These are phyloP conservation scores for Bombus breviceps DNA, from an alignment of 1,140 invertebrate species.

Conservation along the genomic window DNA sequence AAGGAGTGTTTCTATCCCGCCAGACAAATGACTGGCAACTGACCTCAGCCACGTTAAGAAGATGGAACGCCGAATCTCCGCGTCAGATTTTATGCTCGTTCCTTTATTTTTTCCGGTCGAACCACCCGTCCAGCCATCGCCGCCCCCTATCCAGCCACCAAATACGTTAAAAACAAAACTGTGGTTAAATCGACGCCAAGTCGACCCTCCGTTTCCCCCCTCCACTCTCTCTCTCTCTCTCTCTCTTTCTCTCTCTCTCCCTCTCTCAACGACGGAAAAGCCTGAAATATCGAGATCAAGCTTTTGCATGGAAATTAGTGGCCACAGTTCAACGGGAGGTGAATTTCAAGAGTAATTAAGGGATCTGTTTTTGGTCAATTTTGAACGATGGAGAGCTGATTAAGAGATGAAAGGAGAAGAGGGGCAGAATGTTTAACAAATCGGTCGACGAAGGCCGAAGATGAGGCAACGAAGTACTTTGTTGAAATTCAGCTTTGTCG, in stretches of 20 bases:
- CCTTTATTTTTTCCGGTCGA: background rate
- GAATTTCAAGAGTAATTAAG: slow-evolving; percentile 6
- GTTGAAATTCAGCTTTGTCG: no score
- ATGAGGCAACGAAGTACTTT: no score
- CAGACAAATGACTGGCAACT: slow-evolving; percentile 66
- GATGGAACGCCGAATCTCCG: slow-evolving; percentile 61
- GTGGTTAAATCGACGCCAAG: slow-evolving; percentile 46
- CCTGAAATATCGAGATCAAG: background rate
- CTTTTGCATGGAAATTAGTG: slow-evolving; percentile 1
- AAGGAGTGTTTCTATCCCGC: slow-evolving; percentile 46
- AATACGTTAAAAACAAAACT: slow-evolving; percentile 39
- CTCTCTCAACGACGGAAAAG: background rate
- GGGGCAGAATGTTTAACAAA: background rate
- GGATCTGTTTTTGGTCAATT: slow-evolving; percentile 11
- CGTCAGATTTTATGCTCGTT: slow-evolving; percentile 35
- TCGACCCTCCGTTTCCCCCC: background rate
- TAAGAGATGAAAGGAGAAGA: background rate
- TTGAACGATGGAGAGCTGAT: background rate
- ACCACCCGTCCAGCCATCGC: background rate
- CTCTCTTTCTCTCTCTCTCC: background rate
- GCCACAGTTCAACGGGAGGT: no score
- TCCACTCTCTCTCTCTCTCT: background rate
- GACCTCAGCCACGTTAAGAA: slow-evolving; percentile 58
- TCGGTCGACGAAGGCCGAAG: background rate
- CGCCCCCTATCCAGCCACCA: background rate